A percentile compares a stretch with the other conserved stretches of the same genome.
phyloP scores from a whole-genome alignment of 1,140 invertebrate genomes.

The Drosophila leontia region DNA sequence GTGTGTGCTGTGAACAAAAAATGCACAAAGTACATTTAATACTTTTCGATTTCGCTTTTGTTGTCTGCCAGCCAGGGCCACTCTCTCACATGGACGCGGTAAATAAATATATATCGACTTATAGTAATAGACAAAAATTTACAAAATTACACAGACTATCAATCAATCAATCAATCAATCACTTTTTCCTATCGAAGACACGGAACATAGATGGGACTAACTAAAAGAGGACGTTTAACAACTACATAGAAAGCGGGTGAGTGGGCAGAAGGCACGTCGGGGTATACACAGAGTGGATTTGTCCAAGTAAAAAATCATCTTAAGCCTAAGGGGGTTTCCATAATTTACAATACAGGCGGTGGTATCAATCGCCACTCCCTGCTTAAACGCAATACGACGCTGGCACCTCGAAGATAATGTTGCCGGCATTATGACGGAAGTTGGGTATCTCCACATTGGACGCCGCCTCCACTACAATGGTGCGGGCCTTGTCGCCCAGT shows the following conservation, averaged over 20 bases:
- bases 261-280: conserved; percentile 60
- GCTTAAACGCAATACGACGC: conserved; percentile 74
- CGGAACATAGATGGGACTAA: conserved; percentile 40
- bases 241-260: conserved; percentile 32
- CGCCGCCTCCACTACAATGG: conserved; percentile 74
- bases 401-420: conserved; percentile 84
- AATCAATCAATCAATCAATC: conserved; percentile 8
- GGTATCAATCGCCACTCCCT: not conserved
- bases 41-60: conserved; percentile 49
- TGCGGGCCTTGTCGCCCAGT: conserved; percentile 72
- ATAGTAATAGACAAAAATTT: conserved; percentile 63
- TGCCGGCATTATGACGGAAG: conserved; percentile 70
- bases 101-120: conserved; percentile 65
- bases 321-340: conserved; percentile 29
- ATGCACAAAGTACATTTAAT: conserved; percentile 80
- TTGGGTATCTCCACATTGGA: conserved; percentile 76
- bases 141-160: conserved; percentile 52
- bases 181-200: conserved; percentile 23
- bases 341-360: conserved; percentile 61
- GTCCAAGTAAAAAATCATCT: conserved; percentile 24
- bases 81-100: conserved; percentile 25
- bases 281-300: conserved; percentile 49
- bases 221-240: conserved; percentile 28
- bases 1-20: conserved; percentile 55
- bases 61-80: conserved; percentile 34